phyloP scores from a whole-genome alignment of 2,113 vertebrate genomes.

The Paramisgurnus dabryanus region DNA sequence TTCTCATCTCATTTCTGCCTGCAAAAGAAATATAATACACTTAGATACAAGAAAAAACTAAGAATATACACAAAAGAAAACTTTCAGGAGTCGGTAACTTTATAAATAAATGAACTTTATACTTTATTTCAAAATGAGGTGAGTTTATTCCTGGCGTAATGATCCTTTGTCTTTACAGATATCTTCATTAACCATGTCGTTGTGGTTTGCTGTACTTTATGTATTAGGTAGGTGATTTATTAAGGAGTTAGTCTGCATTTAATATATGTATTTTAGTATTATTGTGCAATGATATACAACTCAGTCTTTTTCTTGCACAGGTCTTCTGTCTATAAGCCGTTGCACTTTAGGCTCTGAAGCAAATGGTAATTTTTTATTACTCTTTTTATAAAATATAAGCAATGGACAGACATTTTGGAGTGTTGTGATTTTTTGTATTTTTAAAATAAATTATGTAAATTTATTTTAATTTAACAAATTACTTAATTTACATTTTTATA shows the following conservation, averaged over 20 bases:
- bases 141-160: neutral
- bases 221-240: constrained; percentile 53
- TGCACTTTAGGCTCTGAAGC: constrained; percentile 54
- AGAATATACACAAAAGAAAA: neutral
- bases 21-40: constrained; percentile 20
- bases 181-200: constrained; percentile 52
- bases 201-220: constrained; percentile 50
- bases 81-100: neutral
- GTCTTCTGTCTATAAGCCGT: constrained; percentile 51
- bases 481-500: no score
- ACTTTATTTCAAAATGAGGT: neutral
- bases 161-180: constrained; percentile 50
- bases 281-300: neutral
- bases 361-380: constrained; percentile 45
- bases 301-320: constrained; percentile 39
- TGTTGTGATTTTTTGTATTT: no score
- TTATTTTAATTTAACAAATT: neutral
- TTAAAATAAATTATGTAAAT: neutral
- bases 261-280: neutral
- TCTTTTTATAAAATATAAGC: neutral
- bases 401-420: neutral
- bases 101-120: neutral
- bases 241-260: neutral
- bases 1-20: constrained; percentile 12
- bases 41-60: neutral